These are phyloP conservation scores for Drosophila albomicans DNA, from an alignment of 1,140 invertebrate genomes.

Conservation along the genomic window DNA sequence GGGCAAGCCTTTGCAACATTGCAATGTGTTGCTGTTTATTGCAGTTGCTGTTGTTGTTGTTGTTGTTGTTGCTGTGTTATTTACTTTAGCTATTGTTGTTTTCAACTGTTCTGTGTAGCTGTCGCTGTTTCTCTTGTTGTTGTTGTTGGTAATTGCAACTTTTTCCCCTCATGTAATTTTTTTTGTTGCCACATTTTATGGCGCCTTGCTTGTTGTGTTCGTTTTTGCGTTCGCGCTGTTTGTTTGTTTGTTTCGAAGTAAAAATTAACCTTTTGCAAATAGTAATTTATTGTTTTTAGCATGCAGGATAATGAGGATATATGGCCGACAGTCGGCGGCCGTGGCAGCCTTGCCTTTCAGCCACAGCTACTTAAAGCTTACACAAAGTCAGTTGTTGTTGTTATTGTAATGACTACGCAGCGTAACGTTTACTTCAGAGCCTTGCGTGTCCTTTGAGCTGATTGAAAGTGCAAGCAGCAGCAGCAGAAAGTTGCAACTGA, in stretches of 20 bases:
- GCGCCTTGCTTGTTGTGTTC: constrained; percentile 21
- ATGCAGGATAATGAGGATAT: constrained; percentile 78
- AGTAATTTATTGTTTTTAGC: constrained; percentile 81
- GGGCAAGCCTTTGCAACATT: constrained; percentile 39
- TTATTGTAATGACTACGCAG: constrained; percentile 57
- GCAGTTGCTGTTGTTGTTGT: constrained; percentile 45
- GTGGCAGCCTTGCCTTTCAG: not conserved
- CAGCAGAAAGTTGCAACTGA: constrained; percentile 10
- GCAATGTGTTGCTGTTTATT: constrained; percentile 59
- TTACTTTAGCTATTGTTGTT: constrained; percentile 56
- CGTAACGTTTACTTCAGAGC: constrained; percentile 1
- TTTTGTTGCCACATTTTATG: constrained; percentile 48
- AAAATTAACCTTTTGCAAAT: constrained; percentile 82
- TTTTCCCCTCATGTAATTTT: constrained; percentile 65
- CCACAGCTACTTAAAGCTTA: constrained; percentile 36
- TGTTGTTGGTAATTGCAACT: constrained; percentile 69
- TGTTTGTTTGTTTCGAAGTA: constrained; percentile 62
- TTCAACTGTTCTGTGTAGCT: constrained; percentile 32
- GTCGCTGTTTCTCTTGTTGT: constrained; percentile 50
- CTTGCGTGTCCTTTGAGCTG: constrained; percentile 69
- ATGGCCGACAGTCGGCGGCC: constrained; percentile 34
- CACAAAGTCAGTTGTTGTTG: constrained; percentile 42
- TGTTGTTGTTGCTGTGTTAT: constrained; percentile 47
- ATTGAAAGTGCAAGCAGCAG: constrained; percentile 66
- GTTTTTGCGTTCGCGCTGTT: constrained; percentile 1